Conservation (phyloP, 2,888 invertebrate species). For the Limenitis camilla region DNA sequence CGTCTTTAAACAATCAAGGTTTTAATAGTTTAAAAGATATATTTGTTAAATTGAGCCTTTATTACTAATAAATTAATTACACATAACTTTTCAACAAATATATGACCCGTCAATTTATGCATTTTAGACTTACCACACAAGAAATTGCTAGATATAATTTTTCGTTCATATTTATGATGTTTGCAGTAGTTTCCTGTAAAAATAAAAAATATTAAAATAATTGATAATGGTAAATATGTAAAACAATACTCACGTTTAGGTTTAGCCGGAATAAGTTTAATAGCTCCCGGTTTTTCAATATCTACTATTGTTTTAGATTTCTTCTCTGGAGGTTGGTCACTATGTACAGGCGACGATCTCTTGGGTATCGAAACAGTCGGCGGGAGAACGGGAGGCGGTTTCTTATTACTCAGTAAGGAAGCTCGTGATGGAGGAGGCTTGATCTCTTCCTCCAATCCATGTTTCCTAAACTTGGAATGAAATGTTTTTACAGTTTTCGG, state of each 20-base stretch:
- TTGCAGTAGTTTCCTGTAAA: conserved; percentile 53
- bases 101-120: conserved; percentile 62
- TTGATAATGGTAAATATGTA: conserved; percentile 24
- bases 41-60: conserved; percentile 54
- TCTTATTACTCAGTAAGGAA: conserved; percentile 75
- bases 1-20: conserved; percentile 58
- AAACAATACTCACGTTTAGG: too few species aligned
- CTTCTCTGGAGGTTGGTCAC: conserved; percentile 81
- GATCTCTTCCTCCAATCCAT: conserved; percentile 90
- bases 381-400: conserved; percentile 66
- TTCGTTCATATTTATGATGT: conserved; percentile 27
- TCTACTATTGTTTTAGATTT: conserved; percentile 77
- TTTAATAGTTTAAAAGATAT: conserved; percentile 56
- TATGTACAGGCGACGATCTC: conserved; percentile 65
- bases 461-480: conserved; percentile 92
- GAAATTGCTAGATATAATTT: conserved; percentile 40
- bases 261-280: too few species aligned
- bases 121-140: conserved; percentile 69
- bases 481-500: conserved; percentile 94
- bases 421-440: conserved; percentile 88
- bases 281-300: too few species aligned
- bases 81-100: conserved; percentile 41
- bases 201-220: conserved; percentile 52
- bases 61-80: conserved; percentile 65
- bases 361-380: conserved; percentile 60